These are phyloP conservation scores for Brachionus sp. DNA, from an alignment of 1,140 invertebrate species.

Conservation along the genomic window DNA sequence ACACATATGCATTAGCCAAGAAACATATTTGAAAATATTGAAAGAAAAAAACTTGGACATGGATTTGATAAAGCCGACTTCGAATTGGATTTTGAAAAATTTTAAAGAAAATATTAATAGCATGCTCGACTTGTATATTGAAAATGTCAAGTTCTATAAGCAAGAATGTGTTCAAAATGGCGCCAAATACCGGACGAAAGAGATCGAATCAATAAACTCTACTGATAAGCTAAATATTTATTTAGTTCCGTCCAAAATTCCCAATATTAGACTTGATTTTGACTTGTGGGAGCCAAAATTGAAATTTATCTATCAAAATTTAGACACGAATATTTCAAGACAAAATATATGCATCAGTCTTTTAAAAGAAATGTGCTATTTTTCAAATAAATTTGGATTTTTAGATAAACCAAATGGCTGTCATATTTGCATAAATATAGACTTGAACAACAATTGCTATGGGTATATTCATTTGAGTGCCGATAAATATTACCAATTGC, in stretches of 20 bases:
- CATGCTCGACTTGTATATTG: not conserved
- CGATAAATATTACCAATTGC: not conserved
- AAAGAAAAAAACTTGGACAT: not conserved
- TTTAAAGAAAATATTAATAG: not conserved
- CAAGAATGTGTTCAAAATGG: not conserved
- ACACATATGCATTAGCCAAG: not conserved
- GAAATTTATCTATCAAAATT: not conserved
- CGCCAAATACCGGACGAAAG: not conserved
- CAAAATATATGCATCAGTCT: not conserved
- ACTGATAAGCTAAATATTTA: not conserved
- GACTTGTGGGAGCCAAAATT: not conserved
- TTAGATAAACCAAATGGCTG: conserved; percentile 10
- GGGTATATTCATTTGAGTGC: conserved; percentile 11
- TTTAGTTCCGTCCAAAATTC: not conserved
- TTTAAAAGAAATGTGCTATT: conserved; percentile 19
- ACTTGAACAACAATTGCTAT: conserved; percentile 2
- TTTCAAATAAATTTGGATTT: not conserved
- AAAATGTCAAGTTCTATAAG: not conserved
- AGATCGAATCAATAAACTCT: not conserved
- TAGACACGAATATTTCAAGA: not conserved
- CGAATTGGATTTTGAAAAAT: not conserved
- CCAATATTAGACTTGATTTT: not conserved
- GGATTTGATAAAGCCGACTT: not conserved
- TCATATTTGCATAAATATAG: not conserved
- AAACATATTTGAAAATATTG: not conserved